Conservation (phyloP, 2,888 invertebrate genomes). For the Xiphydria camelus region DNA sequence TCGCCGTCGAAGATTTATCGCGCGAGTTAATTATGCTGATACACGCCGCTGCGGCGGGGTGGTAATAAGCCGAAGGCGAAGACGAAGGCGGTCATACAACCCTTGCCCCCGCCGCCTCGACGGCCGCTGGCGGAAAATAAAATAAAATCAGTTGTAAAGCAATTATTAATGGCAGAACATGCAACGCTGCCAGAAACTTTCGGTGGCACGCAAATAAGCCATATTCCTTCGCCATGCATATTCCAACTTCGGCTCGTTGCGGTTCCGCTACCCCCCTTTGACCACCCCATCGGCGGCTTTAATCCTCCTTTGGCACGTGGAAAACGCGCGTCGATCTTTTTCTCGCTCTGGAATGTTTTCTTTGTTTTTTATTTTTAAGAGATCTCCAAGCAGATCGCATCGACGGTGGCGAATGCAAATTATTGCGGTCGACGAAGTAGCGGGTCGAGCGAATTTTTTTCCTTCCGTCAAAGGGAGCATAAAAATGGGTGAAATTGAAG, state of each 20-base stretch:
- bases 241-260: constrained; percentile 46
- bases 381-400: no score
- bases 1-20: constrained; percentile 11
- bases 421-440: no score
- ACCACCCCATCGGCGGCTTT: constrained; percentile 32
- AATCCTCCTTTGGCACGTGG: constrained; percentile 43
- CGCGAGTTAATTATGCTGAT: constrained; percentile 16
- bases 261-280: constrained; percentile 31
- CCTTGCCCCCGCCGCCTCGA: neutral
- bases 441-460: constrained; percentile 16
- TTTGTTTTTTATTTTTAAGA: no score
- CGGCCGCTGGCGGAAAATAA: constrained; percentile 27
- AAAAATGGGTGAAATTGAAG: constrained; percentile 19
- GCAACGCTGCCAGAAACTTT: constrained; percentile 54
- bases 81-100: constrained; percentile 14
- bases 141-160: constrained; percentile 53
- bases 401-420: no score
- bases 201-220: constrained; percentile 56
- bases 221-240: constrained; percentile 50
- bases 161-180: constrained; percentile 56
- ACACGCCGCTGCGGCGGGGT: constrained; percentile 7
- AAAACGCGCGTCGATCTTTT: neutral
- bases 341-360: neutral
- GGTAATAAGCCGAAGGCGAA: constrained; percentile 18
- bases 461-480: constrained; percentile 20